Evolutionary conservation across 2,113 vertebrate genomes (phyloP), one percentile per base, ranked within the genome.

Genomic region (Lonchura striata): DNA sequence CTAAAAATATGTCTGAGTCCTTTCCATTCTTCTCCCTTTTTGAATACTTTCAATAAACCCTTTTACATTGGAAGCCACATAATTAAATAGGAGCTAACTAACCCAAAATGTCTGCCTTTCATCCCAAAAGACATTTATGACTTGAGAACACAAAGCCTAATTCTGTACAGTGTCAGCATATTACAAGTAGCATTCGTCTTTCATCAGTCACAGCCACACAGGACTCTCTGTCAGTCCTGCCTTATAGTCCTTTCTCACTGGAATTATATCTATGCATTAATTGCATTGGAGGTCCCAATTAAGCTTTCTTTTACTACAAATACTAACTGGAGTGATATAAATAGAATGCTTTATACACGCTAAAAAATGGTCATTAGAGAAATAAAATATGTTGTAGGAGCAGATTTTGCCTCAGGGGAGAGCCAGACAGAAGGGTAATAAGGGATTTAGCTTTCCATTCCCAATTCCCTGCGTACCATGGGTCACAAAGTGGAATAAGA

Each of bases 231-330:
- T 94, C 84, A 91, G 59, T 77, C 44, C 53, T 74, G 74, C 9
- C 11, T 91, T 91, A 44, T 33, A 92, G 65, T 49, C 49, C 59
- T 83, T 90, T 92, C 75, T 95, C 82, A 41, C 82, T 95, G 91
- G 77, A 95, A 88, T 94, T 81, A 47, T 88, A 83, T 92, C 71
- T 96, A 83, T 83, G 82, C 93, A 94, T 96, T 88, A 96, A 94
- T 95, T 96, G 76, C 71, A 74, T 53, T 83, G 47, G 79, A 90
- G 30, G 75, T 70, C 79, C 87, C 76, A 95, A 95, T 96, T 94
- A 97, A 70, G 93, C 75, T 92, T 90, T 91, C 64, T 93, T 90
- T 81, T 90, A 86, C 56, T 47, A 65, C 87, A 90, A 88, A 90
- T 88, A 90, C 92, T 88, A 41, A 81, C 75, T 37, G 61, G 60